Evolutionary conservation across 2,113 vertebrate species (phyloP).

Genomic region (Cryptotis parvus): DNA sequence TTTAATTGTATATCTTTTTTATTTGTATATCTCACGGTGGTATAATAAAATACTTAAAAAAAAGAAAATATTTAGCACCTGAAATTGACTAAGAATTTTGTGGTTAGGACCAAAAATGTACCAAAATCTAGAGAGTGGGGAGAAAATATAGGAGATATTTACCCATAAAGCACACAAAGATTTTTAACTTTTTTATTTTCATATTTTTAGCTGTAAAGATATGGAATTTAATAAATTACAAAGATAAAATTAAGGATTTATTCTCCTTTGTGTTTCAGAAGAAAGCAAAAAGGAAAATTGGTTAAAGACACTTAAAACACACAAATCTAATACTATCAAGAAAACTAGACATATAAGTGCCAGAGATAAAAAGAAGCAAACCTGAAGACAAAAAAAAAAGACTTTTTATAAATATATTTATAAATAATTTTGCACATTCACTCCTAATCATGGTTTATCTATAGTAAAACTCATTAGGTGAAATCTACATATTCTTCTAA

Average conservation of each 20-base stretch:
- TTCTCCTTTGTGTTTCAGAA: background rate
- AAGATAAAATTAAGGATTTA: background rate
- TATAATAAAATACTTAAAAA: too few species aligned
- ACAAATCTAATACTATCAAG: background rate
- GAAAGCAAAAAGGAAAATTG: background rate
- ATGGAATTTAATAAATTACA: background rate
- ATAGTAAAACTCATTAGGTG: background rate
- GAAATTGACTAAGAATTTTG: too few species aligned
- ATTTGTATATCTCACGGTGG: too few species aligned
- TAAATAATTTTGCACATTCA: background rate
- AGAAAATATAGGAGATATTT: background rate
- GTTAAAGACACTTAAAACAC: background rate
- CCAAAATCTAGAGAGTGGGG: too few species aligned
- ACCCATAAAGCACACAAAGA: background rate
- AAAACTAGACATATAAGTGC: background rate
- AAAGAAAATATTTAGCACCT: background rate
- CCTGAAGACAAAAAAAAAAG: background rate
- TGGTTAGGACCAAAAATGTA: too few species aligned
- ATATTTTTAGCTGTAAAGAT: too few species aligned
- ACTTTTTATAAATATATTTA: background rate
- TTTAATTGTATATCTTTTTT: too few species aligned
- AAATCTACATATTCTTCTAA: background rate
- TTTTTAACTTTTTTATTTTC: background rate
- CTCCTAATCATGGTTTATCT: background rate
- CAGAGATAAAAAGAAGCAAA: constrained; percentile 16